Evolutionary conservation across 2,797 vertebrate species (phyloP).

Genomic region (Lophura swinhoii): DNA sequence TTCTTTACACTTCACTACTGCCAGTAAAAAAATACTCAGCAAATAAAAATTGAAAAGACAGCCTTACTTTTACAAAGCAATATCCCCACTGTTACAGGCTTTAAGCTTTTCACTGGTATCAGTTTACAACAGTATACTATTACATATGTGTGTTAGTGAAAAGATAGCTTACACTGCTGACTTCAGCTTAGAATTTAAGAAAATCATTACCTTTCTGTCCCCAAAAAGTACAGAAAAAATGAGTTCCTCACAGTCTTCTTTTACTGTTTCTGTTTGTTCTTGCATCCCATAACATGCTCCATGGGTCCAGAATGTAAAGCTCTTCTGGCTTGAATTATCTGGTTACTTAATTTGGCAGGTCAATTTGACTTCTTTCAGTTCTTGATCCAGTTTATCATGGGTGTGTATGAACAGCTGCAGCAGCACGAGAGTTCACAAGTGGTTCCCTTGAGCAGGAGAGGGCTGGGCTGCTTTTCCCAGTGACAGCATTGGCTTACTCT

Average conservation of each 20-base stretch:
- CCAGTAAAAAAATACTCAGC: neutral
- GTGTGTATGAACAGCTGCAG: neutral
- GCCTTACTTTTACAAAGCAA: neutral
- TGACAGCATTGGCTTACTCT: neutral
- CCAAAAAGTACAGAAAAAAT: neutral
- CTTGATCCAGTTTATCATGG: neutral
- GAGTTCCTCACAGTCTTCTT: neutral
- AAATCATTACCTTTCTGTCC: neutral
- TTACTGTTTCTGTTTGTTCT: neutral
- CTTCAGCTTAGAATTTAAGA: neutral
- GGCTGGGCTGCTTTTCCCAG: neutral
- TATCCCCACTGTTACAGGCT: neutral
- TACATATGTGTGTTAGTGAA: neutral
- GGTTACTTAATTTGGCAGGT: neutral
- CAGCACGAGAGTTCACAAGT: neutral
- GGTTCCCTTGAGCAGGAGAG: neutral
- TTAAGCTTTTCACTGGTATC: neutral
- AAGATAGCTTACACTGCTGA: neutral
- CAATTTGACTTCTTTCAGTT: neutral
- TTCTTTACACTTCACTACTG: neutral
- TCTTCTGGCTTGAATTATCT: neutral
- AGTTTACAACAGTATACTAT: neutral
- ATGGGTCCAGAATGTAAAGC: neutral
- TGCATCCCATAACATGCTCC: neutral
- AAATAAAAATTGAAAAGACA: neutral